Evolutionary conservation across 1,140 invertebrate species (phyloP), one percentile per base, ranked within the genome.

Genomic region (Ephestia elutella): DNA sequence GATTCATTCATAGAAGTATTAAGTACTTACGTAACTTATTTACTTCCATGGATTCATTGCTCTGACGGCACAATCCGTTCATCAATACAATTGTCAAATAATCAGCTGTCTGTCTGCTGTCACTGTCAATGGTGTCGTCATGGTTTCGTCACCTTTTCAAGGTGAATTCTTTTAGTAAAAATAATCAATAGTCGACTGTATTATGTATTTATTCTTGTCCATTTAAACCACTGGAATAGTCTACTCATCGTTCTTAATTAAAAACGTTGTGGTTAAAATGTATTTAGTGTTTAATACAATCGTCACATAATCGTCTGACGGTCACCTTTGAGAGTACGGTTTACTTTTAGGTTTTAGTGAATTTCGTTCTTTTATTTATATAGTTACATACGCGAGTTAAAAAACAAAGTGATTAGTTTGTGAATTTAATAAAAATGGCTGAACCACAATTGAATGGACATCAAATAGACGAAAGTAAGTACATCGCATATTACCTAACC

Each of bases 401-500:
- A 32, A 10, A 11, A 10, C 9, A 32, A 32, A 32, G 30, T 32
- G 30, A 32, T 8, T 32, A 10, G 2, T 44, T 15, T 15, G 38
- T 44, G 38, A 44, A 44, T 44, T 15, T 44, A n/a, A 3, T 44
- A n/a, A 65, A 57, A 30, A 67, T 70, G 68, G 61, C 55, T 19
- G 60, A 70, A 57, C 44, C 62, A 50, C 65, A 72, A 17, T 44
- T 68, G 7, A 80, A 80, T 58, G 77, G 77, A 60, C 62, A 77
- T 54, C 60, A 72, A 60, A 57, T 63, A n/a, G 63, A 62, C 59
- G 63, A 72, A 72, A 73, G 77, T 80, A 65, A 57, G 54, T 60
- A 38, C 28, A 17, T 44, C 0, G 15, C n/a, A n/a, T 2, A 15
- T 44, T 15, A n/a, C 15, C 3, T 35, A 35, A 5, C 1, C 32